phyloP scores from a whole-genome alignment of 2,797 vertebrate species.

The Lepilemur septentrionalis region DNA sequence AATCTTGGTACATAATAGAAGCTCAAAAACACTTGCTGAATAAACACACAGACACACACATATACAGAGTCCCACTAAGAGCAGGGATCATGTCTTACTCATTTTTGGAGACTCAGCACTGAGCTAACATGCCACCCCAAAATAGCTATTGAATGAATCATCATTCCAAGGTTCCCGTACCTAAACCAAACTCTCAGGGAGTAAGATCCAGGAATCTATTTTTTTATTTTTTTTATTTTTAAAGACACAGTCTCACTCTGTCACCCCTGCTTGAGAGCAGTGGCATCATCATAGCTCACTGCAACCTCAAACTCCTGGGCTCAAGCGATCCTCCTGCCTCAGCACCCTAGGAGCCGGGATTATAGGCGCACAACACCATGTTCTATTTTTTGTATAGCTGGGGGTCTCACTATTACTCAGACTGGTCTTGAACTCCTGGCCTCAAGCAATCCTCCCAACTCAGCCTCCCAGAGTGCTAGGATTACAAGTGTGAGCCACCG shows the following conservation, averaged over 20 bases:
- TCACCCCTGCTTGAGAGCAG: neutral
- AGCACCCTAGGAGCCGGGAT: neutral
- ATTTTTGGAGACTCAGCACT: neutral
- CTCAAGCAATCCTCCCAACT: neutral
- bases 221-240: neutral
- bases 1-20: neutral
- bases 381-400: neutral
- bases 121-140: neutral
- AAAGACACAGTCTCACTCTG: too few species aligned
- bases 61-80: neutral
- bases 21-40: neutral
- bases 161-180: neutral
- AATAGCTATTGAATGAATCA: neutral
- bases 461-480: neutral
- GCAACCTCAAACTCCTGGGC: neutral
- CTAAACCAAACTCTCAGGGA: neutral
- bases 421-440: neutral
- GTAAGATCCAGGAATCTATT: neutral
- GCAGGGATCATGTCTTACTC: neutral
- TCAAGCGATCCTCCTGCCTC: neutral
- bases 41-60: neutral
- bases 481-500: neutral
- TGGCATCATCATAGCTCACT: neutral
- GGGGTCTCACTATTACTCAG: neutral
- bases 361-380: neutral